phyloP scores from a whole-genome alignment of 2,888 invertebrate genomes.

The Oxyscelio sp. region DNA sequence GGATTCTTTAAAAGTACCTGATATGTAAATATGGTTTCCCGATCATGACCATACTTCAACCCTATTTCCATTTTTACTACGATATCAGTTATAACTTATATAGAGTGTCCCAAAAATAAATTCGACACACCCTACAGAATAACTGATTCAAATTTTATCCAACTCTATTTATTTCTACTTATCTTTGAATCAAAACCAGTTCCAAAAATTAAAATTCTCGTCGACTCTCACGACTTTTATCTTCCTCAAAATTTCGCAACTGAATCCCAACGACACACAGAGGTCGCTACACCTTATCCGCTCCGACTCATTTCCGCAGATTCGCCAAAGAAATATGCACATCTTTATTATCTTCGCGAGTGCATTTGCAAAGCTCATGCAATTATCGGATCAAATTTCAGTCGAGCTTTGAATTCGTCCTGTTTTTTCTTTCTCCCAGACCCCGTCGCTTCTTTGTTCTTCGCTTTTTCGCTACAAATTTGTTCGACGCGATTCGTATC shows the following conservation, averaged over 20 bases:
- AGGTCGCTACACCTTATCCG: constrained; percentile 27
- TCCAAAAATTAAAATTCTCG: no score
- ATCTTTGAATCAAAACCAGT: not conserved
- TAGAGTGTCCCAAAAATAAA: no score
- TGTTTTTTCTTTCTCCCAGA: constrained; percentile 18
- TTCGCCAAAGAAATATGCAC: constrained; percentile 49
- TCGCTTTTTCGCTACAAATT: constrained; percentile 11
- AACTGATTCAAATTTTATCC: no score
- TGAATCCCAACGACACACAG: constrained; percentile 13
- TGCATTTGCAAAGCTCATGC: constrained; percentile 53
- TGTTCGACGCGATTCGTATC: constrained; percentile 35
- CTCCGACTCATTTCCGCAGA: constrained; percentile 20
- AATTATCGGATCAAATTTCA: constrained; percentile 45
- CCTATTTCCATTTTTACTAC: no score
- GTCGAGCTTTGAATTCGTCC: constrained; percentile 39
- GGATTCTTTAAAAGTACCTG: no score
- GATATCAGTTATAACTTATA: no score
- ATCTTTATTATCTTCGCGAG: constrained; percentile 52
- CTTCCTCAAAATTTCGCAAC: constrained; percentile 1
- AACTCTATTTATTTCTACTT: no score
- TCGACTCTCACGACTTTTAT: constrained; percentile 23
- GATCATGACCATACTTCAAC: no score
- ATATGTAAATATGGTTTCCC: no score
- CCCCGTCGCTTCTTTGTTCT: not conserved
- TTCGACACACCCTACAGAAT: no score